phyloP scores from a whole-genome alignment of 2,797 vertebrate species.

The Lophotriccus pileatus region DNA sequence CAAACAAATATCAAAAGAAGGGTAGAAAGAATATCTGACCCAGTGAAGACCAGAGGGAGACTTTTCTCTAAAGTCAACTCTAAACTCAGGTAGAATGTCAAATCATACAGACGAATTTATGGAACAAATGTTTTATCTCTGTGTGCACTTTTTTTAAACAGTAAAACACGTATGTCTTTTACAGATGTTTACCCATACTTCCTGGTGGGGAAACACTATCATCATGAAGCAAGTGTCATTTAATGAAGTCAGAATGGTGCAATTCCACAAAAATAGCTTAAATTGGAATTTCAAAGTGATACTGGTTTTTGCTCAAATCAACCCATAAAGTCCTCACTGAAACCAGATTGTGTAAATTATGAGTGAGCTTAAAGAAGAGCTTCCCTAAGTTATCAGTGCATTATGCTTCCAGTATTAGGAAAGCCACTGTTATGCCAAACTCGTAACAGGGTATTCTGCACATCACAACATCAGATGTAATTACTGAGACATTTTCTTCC shows the following conservation, averaged over 20 bases:
- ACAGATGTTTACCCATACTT: neutral
- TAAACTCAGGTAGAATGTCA: neutral
- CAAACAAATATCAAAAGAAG: neutral
- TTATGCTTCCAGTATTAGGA: neutral
- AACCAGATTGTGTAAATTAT: neutral
- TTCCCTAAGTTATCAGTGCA: neutral
- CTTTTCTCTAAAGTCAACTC: neutral
- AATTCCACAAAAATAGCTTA: neutral
- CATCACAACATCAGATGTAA: neutral
- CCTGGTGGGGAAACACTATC: neutral
- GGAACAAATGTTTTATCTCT: neutral
- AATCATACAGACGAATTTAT: neutral
- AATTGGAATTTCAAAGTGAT: neutral
- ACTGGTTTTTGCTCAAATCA: neutral
- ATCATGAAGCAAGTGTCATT: neutral
- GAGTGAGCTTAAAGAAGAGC: neutral
- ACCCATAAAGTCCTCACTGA: neutral
- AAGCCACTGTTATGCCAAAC: neutral
- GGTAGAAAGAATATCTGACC: neutral
- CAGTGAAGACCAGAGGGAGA: neutral
- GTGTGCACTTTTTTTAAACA: neutral
- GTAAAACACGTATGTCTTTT: neutral
- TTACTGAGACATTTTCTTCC: neutral
- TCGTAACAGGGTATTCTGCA: neutral
- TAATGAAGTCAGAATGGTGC: neutral